Evolutionary conservation across 2,888 invertebrate genomes (phyloP).

Genomic region (Didymodactylos carnosus): DNA sequence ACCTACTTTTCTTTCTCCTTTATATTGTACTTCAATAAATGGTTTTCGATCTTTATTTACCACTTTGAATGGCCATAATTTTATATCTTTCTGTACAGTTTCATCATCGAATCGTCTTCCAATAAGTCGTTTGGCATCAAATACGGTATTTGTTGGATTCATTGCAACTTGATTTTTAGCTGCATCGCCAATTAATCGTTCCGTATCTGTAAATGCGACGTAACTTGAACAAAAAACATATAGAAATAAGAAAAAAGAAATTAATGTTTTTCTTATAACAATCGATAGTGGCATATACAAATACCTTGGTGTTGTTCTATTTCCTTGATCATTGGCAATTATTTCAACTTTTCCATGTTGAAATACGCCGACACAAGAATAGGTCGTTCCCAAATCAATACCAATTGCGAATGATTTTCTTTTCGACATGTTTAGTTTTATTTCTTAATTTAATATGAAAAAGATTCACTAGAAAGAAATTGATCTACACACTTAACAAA

Average conservation of each 20-base stretch:
- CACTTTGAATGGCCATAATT: constrained; percentile 32
- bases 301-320: constrained; percentile 60
- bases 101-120: constrained; percentile 14
- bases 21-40: constrained; percentile 42
- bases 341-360: constrained; percentile 39
- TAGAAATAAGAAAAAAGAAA: too few species aligned
- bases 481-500: too few species aligned
- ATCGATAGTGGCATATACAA: too few species aligned
- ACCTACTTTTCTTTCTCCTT: constrained; percentile 37
- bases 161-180: constrained; percentile 52
- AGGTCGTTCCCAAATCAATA: constrained; percentile 30
- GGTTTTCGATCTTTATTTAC: constrained; percentile 29
- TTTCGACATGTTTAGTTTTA: too few species aligned
- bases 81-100: constrained; percentile 25
- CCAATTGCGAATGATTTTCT: constrained; percentile 20
- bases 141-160: constrained; percentile 20
- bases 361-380: constrained; percentile 34
- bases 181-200: constrained; percentile 42
- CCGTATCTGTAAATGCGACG: constrained; percentile 64
- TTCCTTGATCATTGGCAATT: constrained; percentile 50
- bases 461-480: too few species aligned
- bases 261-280: too few species aligned
- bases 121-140: constrained; percentile 18
- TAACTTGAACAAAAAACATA: too few species aligned
- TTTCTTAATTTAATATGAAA: too few species aligned